These are phyloP conservation scores for Sebastes elongatus DNA, from an alignment of 2,797 vertebrate genomes.

Conservation along the genomic window DNA sequence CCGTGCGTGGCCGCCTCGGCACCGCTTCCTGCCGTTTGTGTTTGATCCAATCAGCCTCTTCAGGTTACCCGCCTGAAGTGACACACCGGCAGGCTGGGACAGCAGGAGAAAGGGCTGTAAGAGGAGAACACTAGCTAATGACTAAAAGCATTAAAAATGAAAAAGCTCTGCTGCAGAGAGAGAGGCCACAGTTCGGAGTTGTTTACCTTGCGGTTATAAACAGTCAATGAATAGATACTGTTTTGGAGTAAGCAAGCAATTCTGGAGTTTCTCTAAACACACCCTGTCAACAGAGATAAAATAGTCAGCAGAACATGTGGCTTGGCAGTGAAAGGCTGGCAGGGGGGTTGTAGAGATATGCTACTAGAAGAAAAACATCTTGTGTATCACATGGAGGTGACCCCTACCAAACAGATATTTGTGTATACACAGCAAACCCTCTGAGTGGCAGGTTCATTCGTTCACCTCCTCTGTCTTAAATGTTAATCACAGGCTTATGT, in stretches of 20 bases:
- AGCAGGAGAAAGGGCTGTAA: conserved; percentile 64
- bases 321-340: not conserved
- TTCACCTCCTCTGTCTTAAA: conserved; percentile 10
- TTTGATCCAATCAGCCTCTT: conserved; percentile 54
- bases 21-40: conserved; percentile 17
- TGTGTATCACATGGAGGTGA: not conserved
- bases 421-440: not conserved
- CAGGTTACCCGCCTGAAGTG: conserved; percentile 55
- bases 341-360: not conserved
- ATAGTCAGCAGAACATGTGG: conserved; percentile 6
- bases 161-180: conserved; percentile 30
- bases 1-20: conserved; percentile 7
- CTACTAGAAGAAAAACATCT: not conserved
- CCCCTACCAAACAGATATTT: not conserved
- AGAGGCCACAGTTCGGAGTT: not conserved
- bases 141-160: conserved; percentile 75
- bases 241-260: conserved; percentile 1
- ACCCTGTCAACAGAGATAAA: conserved; percentile 1
- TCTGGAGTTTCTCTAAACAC: conserved; percentile 12
- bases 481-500: conserved; percentile 5
- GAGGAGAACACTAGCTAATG: conserved; percentile 59
- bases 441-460: not conserved
- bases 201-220: conserved; percentile 43
- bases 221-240: not conserved
- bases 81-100: conserved; percentile 12